These are phyloP conservation scores for Psittacara wagleri DNA, from an alignment of 2,113 vertebrate species.

Conservation along the genomic window DNA sequence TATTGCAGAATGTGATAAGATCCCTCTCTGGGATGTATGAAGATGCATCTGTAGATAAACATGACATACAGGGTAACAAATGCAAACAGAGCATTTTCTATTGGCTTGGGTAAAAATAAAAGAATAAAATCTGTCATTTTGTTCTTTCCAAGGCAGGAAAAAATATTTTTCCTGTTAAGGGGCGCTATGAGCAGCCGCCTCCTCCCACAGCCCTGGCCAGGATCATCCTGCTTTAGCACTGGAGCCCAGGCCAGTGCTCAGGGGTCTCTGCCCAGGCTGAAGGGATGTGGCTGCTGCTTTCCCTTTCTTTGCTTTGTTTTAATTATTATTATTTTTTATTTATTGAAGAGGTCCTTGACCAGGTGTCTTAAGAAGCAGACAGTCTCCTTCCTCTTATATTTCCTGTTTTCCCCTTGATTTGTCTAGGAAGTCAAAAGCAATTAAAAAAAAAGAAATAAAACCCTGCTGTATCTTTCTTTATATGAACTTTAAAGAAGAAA, in stretches of 20 bases:
- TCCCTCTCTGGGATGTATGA: background rate
- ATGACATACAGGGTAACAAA: background rate
- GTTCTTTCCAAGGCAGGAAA: background rate
- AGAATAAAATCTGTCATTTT: background rate
- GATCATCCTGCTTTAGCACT: background rate
- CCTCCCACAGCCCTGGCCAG: background rate
- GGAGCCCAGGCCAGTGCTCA: background rate
- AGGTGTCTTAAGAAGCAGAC: background rate
- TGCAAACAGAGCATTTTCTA: background rate
- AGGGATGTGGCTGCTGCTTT: background rate
- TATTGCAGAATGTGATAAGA: background rate
- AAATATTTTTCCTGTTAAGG: background rate
- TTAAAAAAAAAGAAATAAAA: background rate
- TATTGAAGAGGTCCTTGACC: background rate
- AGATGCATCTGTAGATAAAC: background rate
- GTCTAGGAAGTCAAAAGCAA: background rate
- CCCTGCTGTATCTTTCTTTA: background rate
- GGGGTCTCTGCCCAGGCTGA: background rate
- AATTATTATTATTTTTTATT: background rate
- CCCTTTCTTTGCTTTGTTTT: background rate
- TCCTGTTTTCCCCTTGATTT: background rate
- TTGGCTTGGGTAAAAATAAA: background rate
- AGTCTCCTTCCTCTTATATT: background rate
- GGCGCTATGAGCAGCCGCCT: fast-evolving
- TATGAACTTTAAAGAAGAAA: background rate